These are phyloP conservation scores for Eupithecia subfuscata DNA, from an alignment of 2,888 invertebrate species.

Conservation along the genomic window DNA sequence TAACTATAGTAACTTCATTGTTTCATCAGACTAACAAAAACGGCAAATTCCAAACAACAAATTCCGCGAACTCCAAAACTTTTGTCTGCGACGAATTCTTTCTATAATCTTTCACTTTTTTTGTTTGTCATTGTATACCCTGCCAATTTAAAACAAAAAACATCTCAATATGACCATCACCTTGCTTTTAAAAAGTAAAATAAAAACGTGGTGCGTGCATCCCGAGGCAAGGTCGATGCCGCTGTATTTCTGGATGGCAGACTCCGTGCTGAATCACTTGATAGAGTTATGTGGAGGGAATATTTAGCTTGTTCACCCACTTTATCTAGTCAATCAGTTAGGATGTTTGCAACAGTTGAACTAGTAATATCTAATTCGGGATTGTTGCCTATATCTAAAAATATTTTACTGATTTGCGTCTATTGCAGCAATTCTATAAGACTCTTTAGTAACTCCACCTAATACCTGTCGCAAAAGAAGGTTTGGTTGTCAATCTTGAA, in stretches of 20 bases:
- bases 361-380: conserved; percentile 6
- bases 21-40: background rate
- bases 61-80: background rate
- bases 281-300: conserved; percentile 60
- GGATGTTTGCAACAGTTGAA: conserved; percentile 13
- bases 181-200: conserved; percentile 71
- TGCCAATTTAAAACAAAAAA: conserved; percentile 8
- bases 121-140: background rate
- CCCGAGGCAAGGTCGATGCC: conserved; percentile 78
- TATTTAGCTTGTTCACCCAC: conserved; percentile 55
- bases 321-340: conserved; percentile 36
- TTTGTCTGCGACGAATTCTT: background rate
- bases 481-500: background rate
- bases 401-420: background rate
- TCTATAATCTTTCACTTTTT: background rate
- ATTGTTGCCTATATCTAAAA: background rate
- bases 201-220: conserved; percentile 75
- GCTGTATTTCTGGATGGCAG: conserved; percentile 75
- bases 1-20: too few relatives aligned
- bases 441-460: too few relatives aligned
- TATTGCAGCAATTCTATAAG: background rate
- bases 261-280: conserved; percentile 66
- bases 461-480: background rate
- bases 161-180: conserved; percentile 66
- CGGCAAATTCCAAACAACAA: background rate